phyloP scores from a whole-genome alignment of 1,140 invertebrate species.

The Agraylea sexmaculata region DNA sequence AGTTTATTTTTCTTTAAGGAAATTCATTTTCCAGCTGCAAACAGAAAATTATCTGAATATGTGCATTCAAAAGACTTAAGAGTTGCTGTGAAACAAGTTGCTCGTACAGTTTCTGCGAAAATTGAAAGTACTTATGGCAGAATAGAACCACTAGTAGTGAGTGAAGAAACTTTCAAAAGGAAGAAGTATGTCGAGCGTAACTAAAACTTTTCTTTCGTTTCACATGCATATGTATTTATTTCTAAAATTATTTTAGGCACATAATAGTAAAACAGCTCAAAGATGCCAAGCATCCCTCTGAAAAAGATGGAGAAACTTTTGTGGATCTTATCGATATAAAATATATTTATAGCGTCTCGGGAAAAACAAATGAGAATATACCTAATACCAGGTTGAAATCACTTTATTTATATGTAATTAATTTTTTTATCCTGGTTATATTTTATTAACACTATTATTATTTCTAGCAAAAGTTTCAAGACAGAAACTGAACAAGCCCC shows the following conservation, averaged over 20 bases:
- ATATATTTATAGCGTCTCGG: slow-evolving; percentile 12
- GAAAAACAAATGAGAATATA: slow-evolving; percentile 9
- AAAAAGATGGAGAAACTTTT: slow-evolving; percentile 16
- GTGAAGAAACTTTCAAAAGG: neutral
- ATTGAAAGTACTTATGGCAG: slow-evolving; percentile 9
- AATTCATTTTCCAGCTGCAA: neutral
- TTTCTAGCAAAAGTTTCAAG: neutral
- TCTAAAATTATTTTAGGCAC: neutral
- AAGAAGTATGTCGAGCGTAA: slow-evolving; percentile 1
- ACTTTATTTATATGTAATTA: neutral
- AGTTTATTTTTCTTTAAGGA: slow-evolving; percentile 1
- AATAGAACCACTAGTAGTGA: slow-evolving; percentile 3
- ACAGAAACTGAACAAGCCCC: slow-evolving; percentile 5
- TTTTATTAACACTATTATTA: neutral
- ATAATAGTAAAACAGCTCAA: slow-evolving; percentile 1
- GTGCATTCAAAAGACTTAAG: neutral
- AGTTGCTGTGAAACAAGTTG: slow-evolving; percentile 2
- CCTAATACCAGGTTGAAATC: no score
- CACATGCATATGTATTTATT: neutral
- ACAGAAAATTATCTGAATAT: neutral
- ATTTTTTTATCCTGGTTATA: neutral
- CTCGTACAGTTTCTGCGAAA: slow-evolving; percentile 4
- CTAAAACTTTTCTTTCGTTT: neutral
- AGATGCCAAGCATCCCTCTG: slow-evolving; percentile 10
- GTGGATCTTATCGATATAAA: slow-evolving; percentile 17